phyloP scores from a whole-genome alignment of 2,797 vertebrate species.

The Anguilla megastoma region DNA sequence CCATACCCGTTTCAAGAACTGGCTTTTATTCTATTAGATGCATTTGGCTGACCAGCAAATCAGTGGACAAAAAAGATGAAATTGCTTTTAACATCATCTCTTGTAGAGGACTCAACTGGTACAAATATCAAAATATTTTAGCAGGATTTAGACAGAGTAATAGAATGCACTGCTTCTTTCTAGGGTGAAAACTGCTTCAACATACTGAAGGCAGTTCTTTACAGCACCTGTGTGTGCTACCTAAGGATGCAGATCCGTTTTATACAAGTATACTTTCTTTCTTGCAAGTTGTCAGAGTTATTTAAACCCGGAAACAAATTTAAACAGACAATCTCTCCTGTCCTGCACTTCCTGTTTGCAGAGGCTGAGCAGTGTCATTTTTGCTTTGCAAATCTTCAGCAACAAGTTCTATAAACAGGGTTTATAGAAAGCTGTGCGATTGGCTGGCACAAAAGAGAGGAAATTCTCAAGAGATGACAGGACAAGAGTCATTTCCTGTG shows the following conservation, averaged over 20 bases:
- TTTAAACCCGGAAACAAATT: neutral
- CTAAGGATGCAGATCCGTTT: neutral
- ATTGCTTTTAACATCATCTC: neutral
- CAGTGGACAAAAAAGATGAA: neutral
- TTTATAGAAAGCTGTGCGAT: neutral
- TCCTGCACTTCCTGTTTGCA: neutral
- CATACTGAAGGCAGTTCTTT: neutral
- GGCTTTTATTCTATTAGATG: neutral
- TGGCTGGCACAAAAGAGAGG: neutral
- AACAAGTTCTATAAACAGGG: neutral
- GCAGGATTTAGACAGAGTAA: neutral
- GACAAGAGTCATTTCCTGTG: neutral
- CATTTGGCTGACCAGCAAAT: neutral
- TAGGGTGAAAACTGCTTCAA: neutral
- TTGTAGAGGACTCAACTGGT: neutral
- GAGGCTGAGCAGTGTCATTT: neutral
- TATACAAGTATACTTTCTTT: neutral
- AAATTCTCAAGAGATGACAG: neutral
- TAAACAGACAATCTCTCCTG: too few relatives aligned
- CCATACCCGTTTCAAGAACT: neutral
- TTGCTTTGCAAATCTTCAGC: conserved; percentile 9
- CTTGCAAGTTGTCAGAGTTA: neutral
- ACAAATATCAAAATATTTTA: neutral
- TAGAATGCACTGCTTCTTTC: neutral
- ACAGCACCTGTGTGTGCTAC: neutral